Percentiles rank a stretch among this genome's conserved stretches.
Conservation (phyloP, 2,888 invertebrate species). For the Cataglyphis altisquamis region DNA sequence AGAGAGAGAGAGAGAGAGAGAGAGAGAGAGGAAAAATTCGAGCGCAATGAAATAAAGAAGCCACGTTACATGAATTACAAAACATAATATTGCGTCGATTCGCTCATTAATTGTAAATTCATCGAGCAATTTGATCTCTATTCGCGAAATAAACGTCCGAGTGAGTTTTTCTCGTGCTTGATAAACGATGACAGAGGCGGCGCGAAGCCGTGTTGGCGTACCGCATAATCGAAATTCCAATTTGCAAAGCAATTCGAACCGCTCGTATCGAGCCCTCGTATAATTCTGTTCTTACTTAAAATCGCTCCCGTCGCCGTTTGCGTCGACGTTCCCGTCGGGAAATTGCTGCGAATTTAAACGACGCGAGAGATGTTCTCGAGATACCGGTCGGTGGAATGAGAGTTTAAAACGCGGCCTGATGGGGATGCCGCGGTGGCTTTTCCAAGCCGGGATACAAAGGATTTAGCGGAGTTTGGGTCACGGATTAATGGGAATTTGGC, state of each 20-base stretch:
- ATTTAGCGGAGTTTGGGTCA: conserved; percentile 70
- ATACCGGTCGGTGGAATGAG: conserved; percentile 30
- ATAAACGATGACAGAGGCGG: conserved; percentile 32
- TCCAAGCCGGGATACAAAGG: conserved; percentile 67
- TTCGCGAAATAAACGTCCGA: conserved; percentile 48
- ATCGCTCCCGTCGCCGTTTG: conserved; percentile 22
- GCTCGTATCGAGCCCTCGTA: conserved; percentile 45
- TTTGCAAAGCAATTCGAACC: conserved; percentile 56
- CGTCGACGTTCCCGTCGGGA: conserved; percentile 18
- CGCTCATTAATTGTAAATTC: conserved; percentile 21
- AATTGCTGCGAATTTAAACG: conserved; percentile 45
- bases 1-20: background rate
- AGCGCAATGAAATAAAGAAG: conserved; percentile 21
- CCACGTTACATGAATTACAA: conserved; percentile 27
- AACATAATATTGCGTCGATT: conserved; percentile 31
- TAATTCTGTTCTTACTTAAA: conserved; percentile 55
- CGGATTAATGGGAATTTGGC: conserved; percentile 72
- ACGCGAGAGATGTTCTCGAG: conserved; percentile 20
- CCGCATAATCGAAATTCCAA: conserved; percentile 61
- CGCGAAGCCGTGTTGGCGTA: conserved; percentile 30
- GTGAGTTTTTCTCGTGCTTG: conserved; percentile 48
- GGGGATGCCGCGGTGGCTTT: conserved; percentile 45
- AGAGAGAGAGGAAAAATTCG: background rate
- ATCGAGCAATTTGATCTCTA: conserved; percentile 40
- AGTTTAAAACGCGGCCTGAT: conserved; percentile 39